A percentile compares a stretch with the other conserved stretches of the same genome.
phyloP scores from a whole-genome alignment of 2,797 vertebrate species.

The Sebastes kiyomatsui region DNA sequence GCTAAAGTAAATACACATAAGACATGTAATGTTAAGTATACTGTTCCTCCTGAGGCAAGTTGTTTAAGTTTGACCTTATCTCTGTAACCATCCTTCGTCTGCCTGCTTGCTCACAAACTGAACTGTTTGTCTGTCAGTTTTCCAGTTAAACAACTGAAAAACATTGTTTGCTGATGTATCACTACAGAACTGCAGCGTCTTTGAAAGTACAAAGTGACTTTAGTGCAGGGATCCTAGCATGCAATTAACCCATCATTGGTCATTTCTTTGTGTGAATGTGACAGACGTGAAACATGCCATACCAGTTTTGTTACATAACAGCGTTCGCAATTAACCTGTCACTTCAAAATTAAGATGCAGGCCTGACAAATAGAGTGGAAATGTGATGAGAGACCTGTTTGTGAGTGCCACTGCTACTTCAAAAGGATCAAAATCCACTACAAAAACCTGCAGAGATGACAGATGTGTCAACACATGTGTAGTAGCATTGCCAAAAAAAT shows the following conservation, averaged over 20 bases:
- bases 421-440: not conserved
- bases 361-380: not conserved
- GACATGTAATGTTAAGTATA: not conserved
- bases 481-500: not conserved
- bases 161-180: slow-evolving; percentile 14
- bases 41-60: slow-evolving; percentile 26
- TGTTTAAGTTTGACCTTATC: slow-evolving; percentile 34
- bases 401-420: not conserved
- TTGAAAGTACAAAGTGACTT: not conserved
- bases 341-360: slow-evolving; percentile 41
- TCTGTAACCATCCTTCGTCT: not conserved
- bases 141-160: slow-evolving; percentile 21
- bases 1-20: not conserved
- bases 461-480: not conserved
- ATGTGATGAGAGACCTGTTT: not conserved
- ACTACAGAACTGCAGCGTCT: not conserved
- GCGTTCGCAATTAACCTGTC: slow-evolving; percentile 35
- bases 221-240: not conserved
- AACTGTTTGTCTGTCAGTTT: slow-evolving; percentile 46
- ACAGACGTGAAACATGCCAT: slow-evolving; percentile 30
- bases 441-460: not conserved
- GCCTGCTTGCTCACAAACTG: slow-evolving; percentile 27
- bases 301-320: slow-evolving; percentile 42
- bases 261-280: slow-evolving; percentile 20
- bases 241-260: slow-evolving; percentile 1